Evolutionary conservation across 2,888 invertebrate genomes (phyloP), one percentile per base, ranked within the genome.

Genomic region (Galeopsomyia nigrocyanea): DNA sequence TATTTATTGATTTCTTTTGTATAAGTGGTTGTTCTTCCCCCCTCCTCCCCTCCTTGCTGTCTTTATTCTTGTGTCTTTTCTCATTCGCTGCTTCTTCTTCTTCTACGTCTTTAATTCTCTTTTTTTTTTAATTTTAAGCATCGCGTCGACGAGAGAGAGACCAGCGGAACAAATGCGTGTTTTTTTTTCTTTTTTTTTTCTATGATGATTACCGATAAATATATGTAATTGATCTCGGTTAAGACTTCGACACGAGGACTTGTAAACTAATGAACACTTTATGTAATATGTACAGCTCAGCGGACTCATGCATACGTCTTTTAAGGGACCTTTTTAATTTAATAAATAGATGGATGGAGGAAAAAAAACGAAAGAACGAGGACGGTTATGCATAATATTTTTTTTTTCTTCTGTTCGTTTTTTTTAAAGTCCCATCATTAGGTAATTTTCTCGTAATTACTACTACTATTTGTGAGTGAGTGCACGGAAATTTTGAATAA

Each of bases 1-100:
- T 73, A 75, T 75, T 75, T 75, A 75, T 75, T 70, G 60, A 72
- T 72, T 73, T 72, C 58, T 72, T 70, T 72, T 75, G 63, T 70
- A 53, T 53, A 67, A 69, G 55, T 66, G 68, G 57, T 57, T 74
- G 6, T 66, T 71, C 55, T 60, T 21, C 19, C 53, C 17, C 7
- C 16, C 5, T 66, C 67, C 55, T 60, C 22, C 19, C 53, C 17
- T 19, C 16, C 5, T 5, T 5, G 5, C 53, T 53, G 9, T 17
- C 17, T 17, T 39, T 39, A 21, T 53, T 17, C 53, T 17, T 21
- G 17, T 53, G 53, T 21, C 26, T 7, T n/a, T 39, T 53, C 53
- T 21, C 6, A 53, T 13, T 53, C 17, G 53, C 19, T 19, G 9
- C 53, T 9, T 53, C 26, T 26, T 39, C 2, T 39, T 39, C n/a